phyloP scores from a whole-genome alignment of 2,113 vertebrate species.

The Heptranchias perlo region DNA sequence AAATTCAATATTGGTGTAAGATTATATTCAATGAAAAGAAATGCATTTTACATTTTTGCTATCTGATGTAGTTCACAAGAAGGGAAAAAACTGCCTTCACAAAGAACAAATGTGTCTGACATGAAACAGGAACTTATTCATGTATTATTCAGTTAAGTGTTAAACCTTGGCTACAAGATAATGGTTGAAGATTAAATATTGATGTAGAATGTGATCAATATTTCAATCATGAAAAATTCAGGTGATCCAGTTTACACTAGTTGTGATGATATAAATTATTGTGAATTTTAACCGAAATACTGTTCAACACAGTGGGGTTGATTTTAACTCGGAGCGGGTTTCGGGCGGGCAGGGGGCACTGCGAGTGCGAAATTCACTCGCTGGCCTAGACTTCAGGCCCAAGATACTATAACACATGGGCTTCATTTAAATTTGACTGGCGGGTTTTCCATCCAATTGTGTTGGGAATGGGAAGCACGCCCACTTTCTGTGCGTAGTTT shows the following conservation, averaged over 20 bases:
- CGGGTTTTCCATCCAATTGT: too few species aligned
- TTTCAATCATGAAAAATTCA: neutral
- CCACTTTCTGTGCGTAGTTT: neutral
- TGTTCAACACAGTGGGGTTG: neutral
- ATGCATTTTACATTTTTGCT: neutral
- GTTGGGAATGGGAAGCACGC: too few species aligned
- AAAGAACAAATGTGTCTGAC: conserved; percentile 4
- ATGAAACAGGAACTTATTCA: neutral
- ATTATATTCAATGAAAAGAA: neutral
- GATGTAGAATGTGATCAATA: conserved; percentile 19
- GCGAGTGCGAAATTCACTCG: neutral
- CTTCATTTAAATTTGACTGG: neutral
- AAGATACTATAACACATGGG: neutral
- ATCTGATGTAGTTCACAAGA: neutral
- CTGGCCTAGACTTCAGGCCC: neutral
- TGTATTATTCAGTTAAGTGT: conserved; percentile 12
- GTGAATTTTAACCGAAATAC: neutral
- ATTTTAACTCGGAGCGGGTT: neutral
- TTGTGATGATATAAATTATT: neutral
- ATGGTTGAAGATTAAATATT: conserved; percentile 22
- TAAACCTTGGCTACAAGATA: neutral
- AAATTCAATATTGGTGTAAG: neutral
- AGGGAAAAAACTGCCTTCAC: neutral
- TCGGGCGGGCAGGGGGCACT: neutral
- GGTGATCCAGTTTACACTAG: neutral